Conservation (phyloP, 2,888 invertebrate species). For the Hemithea aestivaria region DNA sequence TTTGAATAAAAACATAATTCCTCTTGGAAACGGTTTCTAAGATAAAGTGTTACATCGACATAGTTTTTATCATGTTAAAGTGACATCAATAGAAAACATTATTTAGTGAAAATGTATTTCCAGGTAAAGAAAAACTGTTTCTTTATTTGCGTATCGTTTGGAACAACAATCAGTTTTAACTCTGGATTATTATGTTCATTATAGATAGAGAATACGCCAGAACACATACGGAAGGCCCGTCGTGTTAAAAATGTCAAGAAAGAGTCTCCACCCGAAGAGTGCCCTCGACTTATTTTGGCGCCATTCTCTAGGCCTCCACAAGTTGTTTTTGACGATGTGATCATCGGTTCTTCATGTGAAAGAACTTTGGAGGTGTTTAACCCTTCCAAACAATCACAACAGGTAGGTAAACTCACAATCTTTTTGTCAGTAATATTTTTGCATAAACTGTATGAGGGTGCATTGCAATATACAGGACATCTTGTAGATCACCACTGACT, state of each 20-base stretch:
- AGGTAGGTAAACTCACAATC: slow-evolving; percentile 39
- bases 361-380: slow-evolving; percentile 79
- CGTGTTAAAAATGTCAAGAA: slow-evolving; percentile 47
- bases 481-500: no score
- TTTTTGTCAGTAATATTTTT: not conserved
- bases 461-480: no score
- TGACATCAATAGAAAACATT: no score
- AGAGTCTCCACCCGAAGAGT: slow-evolving; percentile 61
- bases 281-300: slow-evolving; percentile 77
- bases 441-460: no score
- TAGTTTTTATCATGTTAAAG: no score
- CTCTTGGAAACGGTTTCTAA: no score
- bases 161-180: no score
- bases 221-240: slow-evolving; percentile 56
- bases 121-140: no score
- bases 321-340: slow-evolving; percentile 83
- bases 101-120: slow-evolving; percentile 47
- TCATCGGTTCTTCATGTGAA: slow-evolving; percentile 75
- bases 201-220: slow-evolving; percentile 74
- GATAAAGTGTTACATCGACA: no score
- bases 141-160: no score
- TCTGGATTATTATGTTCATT: slow-evolving; percentile 16
- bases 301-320: slow-evolving; percentile 84
- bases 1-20: no score
- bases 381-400: slow-evolving; percentile 66